These are phyloP conservation scores for Diplodus puntazzo DNA, from an alignment of 2,797 vertebrate species.

Conservation along the genomic window DNA sequence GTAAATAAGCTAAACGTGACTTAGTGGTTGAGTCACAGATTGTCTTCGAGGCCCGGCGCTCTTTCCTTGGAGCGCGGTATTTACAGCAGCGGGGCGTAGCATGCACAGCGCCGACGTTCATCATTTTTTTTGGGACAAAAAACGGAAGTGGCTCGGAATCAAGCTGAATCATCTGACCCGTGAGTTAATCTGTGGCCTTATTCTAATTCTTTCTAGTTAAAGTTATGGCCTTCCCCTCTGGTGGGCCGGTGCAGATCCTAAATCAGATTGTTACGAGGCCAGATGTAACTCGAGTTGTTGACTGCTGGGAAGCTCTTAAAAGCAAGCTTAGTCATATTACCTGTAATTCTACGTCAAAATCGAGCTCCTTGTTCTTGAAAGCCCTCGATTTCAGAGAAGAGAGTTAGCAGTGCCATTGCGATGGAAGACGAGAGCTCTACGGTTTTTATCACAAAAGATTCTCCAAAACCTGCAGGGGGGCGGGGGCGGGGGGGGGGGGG, in stretches of 20 bases:
- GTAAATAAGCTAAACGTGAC: too few species aligned
- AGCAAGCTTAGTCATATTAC: slow-evolving; percentile 74
- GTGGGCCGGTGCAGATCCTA: slow-evolving; percentile 48
- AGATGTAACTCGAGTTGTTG: slow-evolving; percentile 64
- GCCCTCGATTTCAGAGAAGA: slow-evolving; percentile 1
- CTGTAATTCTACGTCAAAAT: slow-evolving; percentile 67
- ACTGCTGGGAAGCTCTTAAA: slow-evolving; percentile 78
- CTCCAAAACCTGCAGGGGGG: background rate
- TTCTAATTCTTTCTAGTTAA: slow-evolving; percentile 27
- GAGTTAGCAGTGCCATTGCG: background rate
- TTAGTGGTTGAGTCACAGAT: too few species aligned
- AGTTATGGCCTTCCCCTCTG: slow-evolving; percentile 33
- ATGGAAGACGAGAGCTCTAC: background rate
- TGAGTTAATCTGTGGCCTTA: slow-evolving; percentile 14
- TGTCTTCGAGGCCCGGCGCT: too few species aligned
- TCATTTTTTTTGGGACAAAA: too few species aligned
- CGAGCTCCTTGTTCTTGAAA: slow-evolving; percentile 34
- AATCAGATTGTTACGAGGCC: slow-evolving; percentile 69
- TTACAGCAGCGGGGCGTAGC: too few species aligned
- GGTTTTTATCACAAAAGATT: slow-evolving; percentile 33
- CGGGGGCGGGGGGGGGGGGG: too few species aligned
- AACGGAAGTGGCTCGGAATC: too few species aligned
- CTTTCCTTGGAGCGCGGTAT: too few species aligned
- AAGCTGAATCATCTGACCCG: slow-evolving; percentile 16
- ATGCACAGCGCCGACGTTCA: too few species aligned